phyloP scores from a whole-genome alignment of 2,797 vertebrate species.

The Crax fasciolata region DNA sequence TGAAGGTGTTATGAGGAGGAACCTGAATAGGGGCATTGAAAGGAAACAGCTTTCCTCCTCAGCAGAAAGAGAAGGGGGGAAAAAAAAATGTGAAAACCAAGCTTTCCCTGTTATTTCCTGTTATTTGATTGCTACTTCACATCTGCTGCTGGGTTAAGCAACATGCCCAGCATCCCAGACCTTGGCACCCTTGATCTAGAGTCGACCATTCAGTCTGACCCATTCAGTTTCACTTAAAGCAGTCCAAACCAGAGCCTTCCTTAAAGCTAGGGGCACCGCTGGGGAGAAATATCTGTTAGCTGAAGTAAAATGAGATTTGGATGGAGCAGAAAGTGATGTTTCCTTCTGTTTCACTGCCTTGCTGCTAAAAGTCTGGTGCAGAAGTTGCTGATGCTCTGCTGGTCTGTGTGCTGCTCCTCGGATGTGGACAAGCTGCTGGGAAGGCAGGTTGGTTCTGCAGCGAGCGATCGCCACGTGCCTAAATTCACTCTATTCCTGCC shows the following conservation, averaged over 20 bases:
- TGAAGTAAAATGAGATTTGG: conserved; percentile 32
- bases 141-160: neutral
- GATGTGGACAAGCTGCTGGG: conserved; percentile 47
- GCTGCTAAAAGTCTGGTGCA: conserved; percentile 67
- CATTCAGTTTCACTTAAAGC: neutral
- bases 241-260: conserved; percentile 4
- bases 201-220: neutral
- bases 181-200: neutral
- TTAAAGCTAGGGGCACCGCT: neutral
- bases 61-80: neutral
- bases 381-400: conserved; percentile 33
- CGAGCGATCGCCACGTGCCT: conserved; percentile 34
- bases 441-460: conserved; percentile 31
- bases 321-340: conserved; percentile 42
- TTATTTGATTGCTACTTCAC: neutral
- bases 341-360: conserved; percentile 54
- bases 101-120: neutral
- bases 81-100: neutral
- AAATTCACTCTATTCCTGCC: neutral
- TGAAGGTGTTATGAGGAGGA: neutral
- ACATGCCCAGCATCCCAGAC: neutral
- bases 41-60: conserved; percentile 8
- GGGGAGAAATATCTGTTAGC: conserved; percentile 9
- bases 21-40: neutral
- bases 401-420: conserved; percentile 13